Percentiles rank a stretch among this genome's conserved stretches.
Evolutionary conservation across 2,888 invertebrate species (phyloP).

Genomic region (Parnassius orleans): DNA sequence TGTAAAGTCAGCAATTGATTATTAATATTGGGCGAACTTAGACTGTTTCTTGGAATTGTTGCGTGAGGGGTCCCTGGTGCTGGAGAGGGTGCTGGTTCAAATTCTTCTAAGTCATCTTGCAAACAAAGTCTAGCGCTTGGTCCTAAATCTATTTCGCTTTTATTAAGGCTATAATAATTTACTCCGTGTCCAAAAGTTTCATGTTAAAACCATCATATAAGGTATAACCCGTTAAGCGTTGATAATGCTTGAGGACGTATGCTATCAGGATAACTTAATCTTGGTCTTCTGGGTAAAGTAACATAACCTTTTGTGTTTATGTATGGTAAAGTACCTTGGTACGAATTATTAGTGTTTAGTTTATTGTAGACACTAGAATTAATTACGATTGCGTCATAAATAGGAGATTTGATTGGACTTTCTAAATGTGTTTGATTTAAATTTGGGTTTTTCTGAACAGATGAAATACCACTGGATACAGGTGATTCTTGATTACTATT

Average conservation of each 20-base stretch:
- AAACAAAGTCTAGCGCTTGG: conserved; percentile 75
- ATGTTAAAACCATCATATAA: conserved; percentile 89
- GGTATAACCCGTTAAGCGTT: conserved; percentile 75
- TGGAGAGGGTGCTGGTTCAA: conserved; percentile 73
- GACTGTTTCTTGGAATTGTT: conserved; percentile 70
- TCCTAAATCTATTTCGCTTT: conserved; percentile 82
- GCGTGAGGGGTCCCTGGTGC: conserved; percentile 76
- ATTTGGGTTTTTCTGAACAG: conserved; percentile 35
- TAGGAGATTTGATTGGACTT: conserved; percentile 68
- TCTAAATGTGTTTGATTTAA: conserved; percentile 36
- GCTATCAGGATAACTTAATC: conserved; percentile 83
- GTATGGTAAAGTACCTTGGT: conserved; percentile 77
- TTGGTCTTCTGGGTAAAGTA: conserved; percentile 91
- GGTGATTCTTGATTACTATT: conserved; percentile 76
- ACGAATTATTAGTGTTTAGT: conserved; percentile 84
- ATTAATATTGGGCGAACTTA: conserved; percentile 78
- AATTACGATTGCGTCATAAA: conserved; percentile 50
- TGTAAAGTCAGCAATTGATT: conserved; percentile 70
- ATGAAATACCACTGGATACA: conserved; percentile 48
- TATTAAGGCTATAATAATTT: conserved; percentile 88
- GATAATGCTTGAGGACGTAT: conserved; percentile 66
- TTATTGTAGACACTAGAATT: conserved; percentile 56
- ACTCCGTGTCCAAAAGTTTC: conserved; percentile 91
- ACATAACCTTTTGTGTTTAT: conserved; percentile 88
- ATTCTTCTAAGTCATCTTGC: conserved; percentile 70